phyloP scores from a whole-genome alignment of 2,797 vertebrate genomes.

The Crax fasciolata region DNA sequence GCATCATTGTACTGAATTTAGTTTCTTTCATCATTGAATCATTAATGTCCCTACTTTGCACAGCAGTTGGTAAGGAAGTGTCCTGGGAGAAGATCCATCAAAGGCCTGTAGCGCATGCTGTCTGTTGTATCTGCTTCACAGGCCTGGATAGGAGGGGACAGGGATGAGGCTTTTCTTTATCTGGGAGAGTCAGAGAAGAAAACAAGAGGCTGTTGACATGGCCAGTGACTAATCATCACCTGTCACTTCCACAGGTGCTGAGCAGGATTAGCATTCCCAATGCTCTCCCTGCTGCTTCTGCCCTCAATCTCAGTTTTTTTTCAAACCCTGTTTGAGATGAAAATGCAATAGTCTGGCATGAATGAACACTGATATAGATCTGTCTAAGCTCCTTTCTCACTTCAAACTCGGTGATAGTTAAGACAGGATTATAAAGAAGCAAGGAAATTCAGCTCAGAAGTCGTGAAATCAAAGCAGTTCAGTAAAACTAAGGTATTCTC shows the following conservation, averaged over 20 bases:
- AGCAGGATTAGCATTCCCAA: background rate
- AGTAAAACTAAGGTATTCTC: constrained; percentile 43
- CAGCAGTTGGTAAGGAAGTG: background rate
- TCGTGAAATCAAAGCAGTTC: constrained; percentile 65
- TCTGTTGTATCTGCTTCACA: background rate
- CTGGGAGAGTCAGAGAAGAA: background rate
- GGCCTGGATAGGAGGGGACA: background rate
- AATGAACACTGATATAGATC: constrained; percentile 60
- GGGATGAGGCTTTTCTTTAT: fast-evolving
- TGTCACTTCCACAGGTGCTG: background rate
- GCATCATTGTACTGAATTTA: background rate
- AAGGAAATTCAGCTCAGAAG: constrained; percentile 43
- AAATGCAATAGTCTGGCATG: constrained; percentile 63
- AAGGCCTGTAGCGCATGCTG: background rate
- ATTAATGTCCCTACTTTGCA: background rate
- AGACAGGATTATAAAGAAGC: constrained; percentile 65
- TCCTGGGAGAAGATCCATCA: background rate
- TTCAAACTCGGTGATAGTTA: constrained; percentile 64
- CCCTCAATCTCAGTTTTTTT: constrained; percentile 18
- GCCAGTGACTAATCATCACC: background rate
- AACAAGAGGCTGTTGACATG: background rate
- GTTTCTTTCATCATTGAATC: background rate
- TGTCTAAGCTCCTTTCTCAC: constrained; percentile 64
- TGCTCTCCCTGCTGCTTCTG: background rate
- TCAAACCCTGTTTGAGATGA: background rate